Conservation (phyloP, 2,797 vertebrate species). For the Selene dorsalis region DNA sequence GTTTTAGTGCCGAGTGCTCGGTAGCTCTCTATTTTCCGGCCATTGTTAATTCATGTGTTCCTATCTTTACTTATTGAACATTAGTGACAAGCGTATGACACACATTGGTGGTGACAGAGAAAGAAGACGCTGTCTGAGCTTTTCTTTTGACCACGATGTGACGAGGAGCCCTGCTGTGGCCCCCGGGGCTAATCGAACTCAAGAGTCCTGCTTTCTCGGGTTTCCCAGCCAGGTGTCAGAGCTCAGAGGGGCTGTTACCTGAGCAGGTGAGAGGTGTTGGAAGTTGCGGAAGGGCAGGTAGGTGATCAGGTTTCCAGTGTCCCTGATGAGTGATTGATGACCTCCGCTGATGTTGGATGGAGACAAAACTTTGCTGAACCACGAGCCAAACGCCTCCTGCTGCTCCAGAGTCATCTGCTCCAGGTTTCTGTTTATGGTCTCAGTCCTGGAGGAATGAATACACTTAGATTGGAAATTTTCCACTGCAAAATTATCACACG, state of each 20-base stretch:
- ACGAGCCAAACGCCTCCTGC: constrained; percentile 81
- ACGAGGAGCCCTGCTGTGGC: constrained; percentile 39
- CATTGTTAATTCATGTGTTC: constrained; percentile 68
- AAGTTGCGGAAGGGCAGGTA: constrained; percentile 87
- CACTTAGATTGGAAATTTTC: no score
- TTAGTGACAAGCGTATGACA: constrained; percentile 42
- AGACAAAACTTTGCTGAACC: constrained; percentile 76
- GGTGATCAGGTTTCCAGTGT: constrained; percentile 84
- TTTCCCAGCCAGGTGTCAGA: constrained; percentile 79
- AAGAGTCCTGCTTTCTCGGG: constrained; percentile 62
- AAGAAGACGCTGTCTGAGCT: constrained; percentile 46
- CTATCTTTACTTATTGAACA: constrained; percentile 73
- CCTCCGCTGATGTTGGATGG: constrained; percentile 67
- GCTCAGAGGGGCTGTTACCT: constrained; percentile 84
- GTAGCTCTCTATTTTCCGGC: constrained; percentile 4
- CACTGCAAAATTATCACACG: no score
- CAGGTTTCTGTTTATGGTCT: constrained; percentile 79
- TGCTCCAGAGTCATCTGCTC: constrained; percentile 74
- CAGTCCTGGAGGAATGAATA: constrained; percentile 64
- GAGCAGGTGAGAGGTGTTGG: constrained; percentile 87
- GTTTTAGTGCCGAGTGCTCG: constrained; percentile 25
- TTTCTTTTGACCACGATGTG: constrained; percentile 59
- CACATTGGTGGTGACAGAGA: constrained; percentile 50
- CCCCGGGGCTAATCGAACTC: constrained; percentile 46
- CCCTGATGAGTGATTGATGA: constrained; percentile 79